phyloP scores from a whole-genome alignment of 2,888 invertebrate genomes.

The Macrophya annulata region DNA sequence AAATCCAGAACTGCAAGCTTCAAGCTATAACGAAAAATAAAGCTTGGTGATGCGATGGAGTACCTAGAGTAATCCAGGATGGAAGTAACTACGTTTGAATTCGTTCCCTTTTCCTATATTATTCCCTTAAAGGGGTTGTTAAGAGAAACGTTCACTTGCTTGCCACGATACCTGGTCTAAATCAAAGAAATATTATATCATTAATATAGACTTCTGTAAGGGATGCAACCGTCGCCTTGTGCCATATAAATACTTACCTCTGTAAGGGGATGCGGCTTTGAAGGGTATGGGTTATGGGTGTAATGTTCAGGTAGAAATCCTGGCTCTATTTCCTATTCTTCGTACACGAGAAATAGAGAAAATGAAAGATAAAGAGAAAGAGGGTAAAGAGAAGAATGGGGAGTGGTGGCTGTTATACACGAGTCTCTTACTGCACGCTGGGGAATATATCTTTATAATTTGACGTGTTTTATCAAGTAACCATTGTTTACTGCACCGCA shows the following conservation, averaged over 20 bases:
- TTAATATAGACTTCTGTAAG: slow-evolving; percentile 71
- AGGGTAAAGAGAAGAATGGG: background rate
- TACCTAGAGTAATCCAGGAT: background rate
- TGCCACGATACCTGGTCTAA: slow-evolving; percentile 60
- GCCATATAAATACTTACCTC: slow-evolving; percentile 31
- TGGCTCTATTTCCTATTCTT: background rate
- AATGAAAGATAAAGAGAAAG: background rate
- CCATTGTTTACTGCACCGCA: slow-evolving; percentile 72
- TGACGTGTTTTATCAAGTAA: slow-evolving; percentile 73
- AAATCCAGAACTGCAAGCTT: background rate
- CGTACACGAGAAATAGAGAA: background rate
- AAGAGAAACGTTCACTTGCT: slow-evolving; percentile 67
- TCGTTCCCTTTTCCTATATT: slow-evolving; percentile 8
- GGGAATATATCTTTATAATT: slow-evolving; percentile 74
- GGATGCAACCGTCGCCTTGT: slow-evolving; percentile 35
- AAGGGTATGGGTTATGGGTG: background rate
- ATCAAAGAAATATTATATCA: slow-evolving; percentile 77
- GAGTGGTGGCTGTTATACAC: slow-evolving; percentile 28
- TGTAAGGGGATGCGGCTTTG: background rate
- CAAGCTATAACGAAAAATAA: slow-evolving; percentile 35
- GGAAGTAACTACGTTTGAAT: slow-evolving; percentile 33
- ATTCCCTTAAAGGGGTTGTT: slow-evolving; percentile 66
- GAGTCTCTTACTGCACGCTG: slow-evolving; percentile 13
- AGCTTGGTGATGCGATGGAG: background rate
- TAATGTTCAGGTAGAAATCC: slow-evolving; percentile 7